Evolutionary conservation across 1,140 invertebrate genomes (phyloP).

Genomic region (Hermetia illucens): DNA sequence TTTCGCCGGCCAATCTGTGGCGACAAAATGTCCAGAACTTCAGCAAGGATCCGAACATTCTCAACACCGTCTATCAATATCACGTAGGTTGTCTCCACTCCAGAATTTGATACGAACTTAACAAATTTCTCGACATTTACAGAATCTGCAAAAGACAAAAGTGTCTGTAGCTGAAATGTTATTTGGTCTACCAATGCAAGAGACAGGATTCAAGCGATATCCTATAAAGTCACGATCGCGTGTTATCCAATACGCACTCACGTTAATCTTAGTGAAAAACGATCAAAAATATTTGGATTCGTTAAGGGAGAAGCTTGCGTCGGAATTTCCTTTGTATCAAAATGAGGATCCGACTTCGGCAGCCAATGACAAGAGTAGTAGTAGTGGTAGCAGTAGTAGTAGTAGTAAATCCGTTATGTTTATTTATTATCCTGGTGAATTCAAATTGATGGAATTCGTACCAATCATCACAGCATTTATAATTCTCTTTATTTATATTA

Average conservation of each 20-base stretch:
- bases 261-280: slow-evolving; percentile 69
- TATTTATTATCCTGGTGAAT: slow-evolving; percentile 75
- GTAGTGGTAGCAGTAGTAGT: not conserved
- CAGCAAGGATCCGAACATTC: slow-evolving; percentile 57
- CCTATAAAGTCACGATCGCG: slow-evolving; percentile 66
- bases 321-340: slow-evolving; percentile 57
- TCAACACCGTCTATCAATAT: slow-evolving; percentile 67
- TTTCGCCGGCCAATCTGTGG: slow-evolving; percentile 92
- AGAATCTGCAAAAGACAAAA: slow-evolving; percentile 63
- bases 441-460: slow-evolving; percentile 74
- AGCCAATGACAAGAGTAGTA: slow-evolving; percentile 4
- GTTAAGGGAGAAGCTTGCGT: slow-evolving; percentile 50
- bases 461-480: slow-evolving; percentile 73
- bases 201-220: slow-evolving; percentile 79
- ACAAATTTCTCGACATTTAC: slow-evolving; percentile 12
- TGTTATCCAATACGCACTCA: slow-evolving; percentile 80
- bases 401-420: slow-evolving; percentile 36
- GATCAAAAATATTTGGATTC: slow-evolving; percentile 64
- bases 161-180: slow-evolving; percentile 77
- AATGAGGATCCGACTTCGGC: slow-evolving; percentile 22
- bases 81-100: slow-evolving; percentile 54
- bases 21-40: slow-evolving; percentile 64
- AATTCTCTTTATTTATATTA: slow-evolving; percentile 79
- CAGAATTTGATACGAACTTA: not conserved
- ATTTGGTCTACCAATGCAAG: slow-evolving; percentile 79